Conservation (phyloP, 2,888 invertebrate species). For the Camptogramma bilineatum region DNA sequence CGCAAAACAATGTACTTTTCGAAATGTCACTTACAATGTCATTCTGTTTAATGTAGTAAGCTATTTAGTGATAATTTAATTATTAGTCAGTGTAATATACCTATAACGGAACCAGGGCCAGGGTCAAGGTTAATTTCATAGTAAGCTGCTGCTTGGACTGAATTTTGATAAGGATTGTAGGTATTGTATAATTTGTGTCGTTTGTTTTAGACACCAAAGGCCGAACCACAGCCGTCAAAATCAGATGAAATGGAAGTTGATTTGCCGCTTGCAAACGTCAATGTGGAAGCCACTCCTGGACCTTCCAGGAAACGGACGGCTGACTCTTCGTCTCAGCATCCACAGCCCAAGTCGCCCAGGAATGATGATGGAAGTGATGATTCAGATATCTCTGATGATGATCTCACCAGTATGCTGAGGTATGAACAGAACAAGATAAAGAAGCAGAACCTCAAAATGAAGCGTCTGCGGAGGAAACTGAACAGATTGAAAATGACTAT, state of each 20-base stretch:
- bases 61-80: too few species aligned
- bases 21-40: too few species aligned
- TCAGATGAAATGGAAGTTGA: constrained; percentile 9
- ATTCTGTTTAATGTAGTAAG: too few species aligned
- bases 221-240: constrained; percentile 3
- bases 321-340: background rate
- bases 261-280: constrained; percentile 3
- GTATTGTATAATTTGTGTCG: background rate
- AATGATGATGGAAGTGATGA: constrained; percentile 1
- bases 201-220: constrained; percentile 18
- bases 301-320: constrained; percentile 19
- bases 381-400: constrained; percentile 5
- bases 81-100: too few species aligned
- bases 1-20: too few species aligned
- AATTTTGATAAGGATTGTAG: background rate
- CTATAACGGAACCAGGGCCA: too few species aligned
- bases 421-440: constrained; percentile 19
- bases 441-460: constrained; percentile 17
- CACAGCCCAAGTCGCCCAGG: constrained; percentile 6
- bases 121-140: too few species aligned
- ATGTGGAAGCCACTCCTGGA: constrained; percentile 14
- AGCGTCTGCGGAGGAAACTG: constrained; percentile 18
- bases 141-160: too few species aligned
- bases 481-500: constrained; percentile 22
- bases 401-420: constrained; percentile 20